Evolutionary conservation across 2,888 invertebrate genomes (phyloP), one percentile per base, ranked within the genome.

Genomic region (Helicoverpa assulta): DNA sequence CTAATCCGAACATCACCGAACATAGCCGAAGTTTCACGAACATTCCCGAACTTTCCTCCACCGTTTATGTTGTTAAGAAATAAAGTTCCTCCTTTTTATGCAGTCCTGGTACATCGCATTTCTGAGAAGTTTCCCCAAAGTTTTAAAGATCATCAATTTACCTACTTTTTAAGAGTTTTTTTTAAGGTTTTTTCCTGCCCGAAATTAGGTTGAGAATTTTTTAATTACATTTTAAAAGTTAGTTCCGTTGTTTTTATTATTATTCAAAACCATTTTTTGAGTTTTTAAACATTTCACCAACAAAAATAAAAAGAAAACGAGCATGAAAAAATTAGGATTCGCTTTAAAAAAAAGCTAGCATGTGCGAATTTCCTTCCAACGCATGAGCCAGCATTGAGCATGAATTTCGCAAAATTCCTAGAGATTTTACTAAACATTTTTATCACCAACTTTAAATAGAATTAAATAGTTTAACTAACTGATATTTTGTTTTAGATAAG

Each of bases 401-500:
- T 81, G 81, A 57, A 52, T 43, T 64, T 67, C 59, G 52, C 2
- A 56, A 79, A 60, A 76, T 69, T 74, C 60, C 61, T 79, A 73
- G 74, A 6, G 19, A 54, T 50, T 50, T 21, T n/a, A 50, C 21
- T 37, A 67, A 55, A 55, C 57, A 63, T 52, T 55, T 75, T 74
- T 64, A 58, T 0, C 47, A 53, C 57, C 14, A 58, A 78, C 18
- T 73, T 52, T 66, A 14, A 57, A 67, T 47, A 63, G 62, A 63
- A 70, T 66, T 21, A 69, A 55, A 77, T 76, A 80, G 80, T 80
- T 40, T 77, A 75, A 80, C 56, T 77, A 76, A 80, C 43, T 70
- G 55, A 80, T 77, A 80, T 77, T 77, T 77, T 77, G 77, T 77
- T 77, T 77, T 77, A 77, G 77, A 77, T 77, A 77, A 80, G 56